phyloP scores from a whole-genome alignment of 2,888 invertebrate species.

The Phrixothrix hirtus region DNA sequence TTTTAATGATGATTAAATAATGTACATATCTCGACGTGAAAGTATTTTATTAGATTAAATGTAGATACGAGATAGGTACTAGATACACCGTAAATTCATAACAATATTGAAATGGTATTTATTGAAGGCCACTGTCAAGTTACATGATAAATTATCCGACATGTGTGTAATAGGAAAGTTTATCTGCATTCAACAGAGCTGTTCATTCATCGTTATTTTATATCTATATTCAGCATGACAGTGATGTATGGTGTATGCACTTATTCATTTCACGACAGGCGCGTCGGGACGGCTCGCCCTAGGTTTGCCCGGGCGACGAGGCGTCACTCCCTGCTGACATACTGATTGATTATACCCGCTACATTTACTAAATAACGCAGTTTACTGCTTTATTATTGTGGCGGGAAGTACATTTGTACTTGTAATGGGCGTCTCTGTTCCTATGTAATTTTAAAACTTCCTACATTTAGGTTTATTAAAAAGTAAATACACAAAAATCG shows the following conservation, averaged over 20 bases:
- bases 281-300: constrained; percentile 49
- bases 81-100: constrained; percentile 19
- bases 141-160: constrained; percentile 55
- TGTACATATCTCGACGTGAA: no score
- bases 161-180: constrained; percentile 57
- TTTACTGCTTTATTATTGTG: constrained; percentile 54
- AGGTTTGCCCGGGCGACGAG: constrained; percentile 44
- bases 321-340: constrained; percentile 53
- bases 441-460: constrained; percentile 10
- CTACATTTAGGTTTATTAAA: background rate
- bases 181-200: constrained; percentile 57
- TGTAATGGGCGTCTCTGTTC: constrained; percentile 21
- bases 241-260: constrained; percentile 58
- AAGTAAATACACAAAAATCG: constrained; percentile 3
- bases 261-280: constrained; percentile 54
- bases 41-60: no score
- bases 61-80: background rate
- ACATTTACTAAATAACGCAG: constrained; percentile 55
- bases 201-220: constrained; percentile 58
- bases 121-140: constrained; percentile 36
- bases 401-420: constrained; percentile 40
- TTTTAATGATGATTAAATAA: no score
- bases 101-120: constrained; percentile 30
- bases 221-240: constrained; percentile 57
- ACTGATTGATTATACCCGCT: constrained; percentile 55